A percentile compares a stretch with the other conserved stretches of the same genome.
Evolutionary conservation across 35 echinoderm and acorn worm genomes (phyloP).

Genomic region (Ptychodera flava): DNA sequence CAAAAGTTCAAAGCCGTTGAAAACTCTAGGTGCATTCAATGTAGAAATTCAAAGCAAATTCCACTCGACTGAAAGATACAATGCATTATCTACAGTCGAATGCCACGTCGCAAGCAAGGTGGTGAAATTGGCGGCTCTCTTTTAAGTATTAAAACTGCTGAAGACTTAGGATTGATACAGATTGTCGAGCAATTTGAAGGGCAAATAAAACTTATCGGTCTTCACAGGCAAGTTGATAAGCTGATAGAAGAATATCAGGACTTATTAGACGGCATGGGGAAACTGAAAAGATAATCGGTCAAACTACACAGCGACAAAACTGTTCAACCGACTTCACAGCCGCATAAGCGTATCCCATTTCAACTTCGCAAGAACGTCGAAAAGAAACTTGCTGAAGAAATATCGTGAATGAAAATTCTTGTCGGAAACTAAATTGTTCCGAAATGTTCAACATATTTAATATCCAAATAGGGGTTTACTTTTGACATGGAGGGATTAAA

Average conservation of each 20-base stretch:
- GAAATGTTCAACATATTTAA: too few relatives aligned
- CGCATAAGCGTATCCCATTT: slow-evolving; percentile 30
- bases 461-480: too few relatives aligned
- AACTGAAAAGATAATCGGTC: slow-evolving; percentile 19
- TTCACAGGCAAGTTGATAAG: background rate
- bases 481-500: too few relatives aligned
- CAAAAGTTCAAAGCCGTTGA: background rate
- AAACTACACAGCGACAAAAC: slow-evolving; percentile 23
- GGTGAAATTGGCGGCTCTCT: too few relatives aligned
- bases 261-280: slow-evolving; percentile 25
- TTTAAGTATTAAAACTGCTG: too few relatives aligned
- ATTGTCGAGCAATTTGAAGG: background rate
- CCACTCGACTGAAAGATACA: too few relatives aligned
- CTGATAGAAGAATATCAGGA: background rate
- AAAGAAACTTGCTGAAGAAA: slow-evolving; percentile 6
- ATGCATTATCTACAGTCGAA: background rate
- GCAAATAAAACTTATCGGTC: too few relatives aligned
- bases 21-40: slow-evolving; percentile 7
- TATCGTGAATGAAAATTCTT: too few relatives aligned
- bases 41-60: too few relatives aligned
- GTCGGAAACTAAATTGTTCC: too few relatives aligned
- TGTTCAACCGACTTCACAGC: slow-evolving; percentile 28
- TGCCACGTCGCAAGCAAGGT: background rate
- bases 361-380: slow-evolving; percentile 51
- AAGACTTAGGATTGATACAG: too few relatives aligned